Evolutionary conservation across 2,797 vertebrate genomes (phyloP).

Genomic region (Knipowitschia caucasica): DNA sequence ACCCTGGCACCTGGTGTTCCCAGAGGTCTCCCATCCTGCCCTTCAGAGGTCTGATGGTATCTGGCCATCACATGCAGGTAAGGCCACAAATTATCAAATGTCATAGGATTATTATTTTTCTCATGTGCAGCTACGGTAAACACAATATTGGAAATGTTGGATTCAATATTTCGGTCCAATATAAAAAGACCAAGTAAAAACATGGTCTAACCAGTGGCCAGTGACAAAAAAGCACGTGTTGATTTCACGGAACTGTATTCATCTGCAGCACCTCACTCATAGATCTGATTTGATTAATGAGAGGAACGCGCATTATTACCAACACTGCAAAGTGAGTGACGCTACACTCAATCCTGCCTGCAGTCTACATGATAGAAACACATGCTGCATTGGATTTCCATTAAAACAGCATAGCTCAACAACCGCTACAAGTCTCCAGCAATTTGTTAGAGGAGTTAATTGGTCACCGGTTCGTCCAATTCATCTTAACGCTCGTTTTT

Average conservation of each 20-base stretch:
- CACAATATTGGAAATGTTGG: too few relatives aligned
- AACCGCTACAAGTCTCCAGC: slow-evolving; percentile 63
- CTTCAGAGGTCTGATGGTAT: too few relatives aligned
- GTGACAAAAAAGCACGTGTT: background rate
- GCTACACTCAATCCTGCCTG: slow-evolving; percentile 38
- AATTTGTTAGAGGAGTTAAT: slow-evolving; percentile 75
- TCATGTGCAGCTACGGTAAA: too few relatives aligned
- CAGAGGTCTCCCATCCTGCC: too few relatives aligned
- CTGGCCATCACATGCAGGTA: too few relatives aligned
- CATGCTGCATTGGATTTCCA: slow-evolving; percentile 67
- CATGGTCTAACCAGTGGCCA: background rate
- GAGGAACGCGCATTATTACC: slow-evolving; percentile 41
- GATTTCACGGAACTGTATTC: slow-evolving; percentile 45
- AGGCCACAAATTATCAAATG: too few relatives aligned
- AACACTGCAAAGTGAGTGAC: slow-evolving; percentile 38
- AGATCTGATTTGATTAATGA: slow-evolving; percentile 59
- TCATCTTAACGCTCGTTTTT: slow-evolving; percentile 67
- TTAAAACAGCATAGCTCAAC: slow-evolving; percentile 68
- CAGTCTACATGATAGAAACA: slow-evolving; percentile 56
- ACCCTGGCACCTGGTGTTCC: too few relatives aligned
- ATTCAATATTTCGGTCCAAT: too few relatives aligned
- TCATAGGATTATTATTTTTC: too few relatives aligned
- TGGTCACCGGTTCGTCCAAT: slow-evolving; percentile 72
- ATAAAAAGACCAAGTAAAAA: background rate
- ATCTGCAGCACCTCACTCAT: slow-evolving; percentile 39